Percentiles rank a stretch among this genome's conserved stretches.
Conservation (phyloP, 2,797 vertebrate species). For the Pangasius djambal region DNA sequence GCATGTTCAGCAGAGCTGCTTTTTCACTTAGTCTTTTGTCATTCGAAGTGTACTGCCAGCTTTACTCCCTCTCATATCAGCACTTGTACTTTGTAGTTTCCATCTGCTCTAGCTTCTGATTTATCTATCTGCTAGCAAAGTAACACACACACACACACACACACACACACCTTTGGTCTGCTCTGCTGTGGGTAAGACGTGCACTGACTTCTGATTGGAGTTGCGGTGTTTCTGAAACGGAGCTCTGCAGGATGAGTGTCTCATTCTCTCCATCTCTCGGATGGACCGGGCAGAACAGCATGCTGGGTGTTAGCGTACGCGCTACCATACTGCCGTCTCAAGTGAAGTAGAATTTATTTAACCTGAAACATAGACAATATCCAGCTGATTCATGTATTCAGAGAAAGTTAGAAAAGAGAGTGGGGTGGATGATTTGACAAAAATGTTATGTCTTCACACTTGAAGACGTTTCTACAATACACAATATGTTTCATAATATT, state of each 20-base stretch:
- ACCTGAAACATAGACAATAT: not conserved
- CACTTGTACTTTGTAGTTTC: not conserved
- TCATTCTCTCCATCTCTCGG: not conserved
- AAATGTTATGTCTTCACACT: not conserved
- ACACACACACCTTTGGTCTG: not conserved
- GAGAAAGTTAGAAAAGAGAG: not conserved
- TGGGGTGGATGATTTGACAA: not conserved
- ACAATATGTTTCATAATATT: not conserved
- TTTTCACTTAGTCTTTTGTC: not conserved
- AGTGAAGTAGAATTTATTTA: conserved; percentile 26
- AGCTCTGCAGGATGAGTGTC: not conserved
- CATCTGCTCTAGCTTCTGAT: conserved; percentile 24
- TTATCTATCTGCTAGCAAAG: conserved; percentile 32
- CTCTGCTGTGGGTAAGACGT: not conserved
- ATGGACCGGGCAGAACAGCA: not conserved
- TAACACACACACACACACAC: not conserved
- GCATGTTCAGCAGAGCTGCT: not conserved
- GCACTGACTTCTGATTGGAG: conserved; percentile 1
- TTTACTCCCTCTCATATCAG: not conserved
- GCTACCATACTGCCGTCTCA: not conserved
- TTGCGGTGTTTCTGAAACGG: not conserved
- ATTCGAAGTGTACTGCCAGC: not conserved
- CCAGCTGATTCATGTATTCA: not conserved
- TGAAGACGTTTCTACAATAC: not conserved
- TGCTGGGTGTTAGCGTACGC: not conserved